These are phyloP conservation scores for Limnephilus marmoratus DNA, from an alignment of 2,888 invertebrate genomes.

Conservation along the genomic window DNA sequence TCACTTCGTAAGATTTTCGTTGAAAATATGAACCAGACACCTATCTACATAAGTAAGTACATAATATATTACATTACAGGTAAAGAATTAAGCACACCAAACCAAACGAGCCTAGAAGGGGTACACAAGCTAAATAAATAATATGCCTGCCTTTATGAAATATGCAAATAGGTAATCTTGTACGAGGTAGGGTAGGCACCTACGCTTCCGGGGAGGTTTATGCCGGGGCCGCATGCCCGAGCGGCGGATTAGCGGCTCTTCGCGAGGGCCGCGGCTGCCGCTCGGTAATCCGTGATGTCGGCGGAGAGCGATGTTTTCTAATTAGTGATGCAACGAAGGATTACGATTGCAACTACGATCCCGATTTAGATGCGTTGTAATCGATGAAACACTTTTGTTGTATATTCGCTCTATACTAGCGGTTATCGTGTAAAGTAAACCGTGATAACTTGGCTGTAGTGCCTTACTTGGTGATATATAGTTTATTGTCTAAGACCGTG, in stretches of 20 bases:
- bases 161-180: conserved; percentile 41
- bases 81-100: not conserved
- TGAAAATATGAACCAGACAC: too few species aligned
- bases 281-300: not conserved
- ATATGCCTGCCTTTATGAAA: conserved; percentile 10
- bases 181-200: not conserved
- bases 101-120: not conserved
- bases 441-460: too few species aligned
- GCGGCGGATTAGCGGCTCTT: not conserved
- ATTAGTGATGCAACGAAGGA: not conserved
- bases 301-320: not conserved
- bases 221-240: not conserved
- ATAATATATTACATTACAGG: not conserved
- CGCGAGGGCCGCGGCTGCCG: not conserved
- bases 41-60: too few species aligned
- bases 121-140: conserved; percentile 7
- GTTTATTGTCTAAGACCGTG: too few species aligned
- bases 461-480: too few species aligned
- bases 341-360: not conserved
- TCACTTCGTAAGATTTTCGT: too few species aligned
- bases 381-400: not conserved
- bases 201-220: not conserved
- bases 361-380: not conserved
- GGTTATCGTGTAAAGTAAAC: too few species aligned
- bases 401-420: not conserved